Conservation (phyloP, 2,888 invertebrate genomes). For the Troides helena region DNA sequence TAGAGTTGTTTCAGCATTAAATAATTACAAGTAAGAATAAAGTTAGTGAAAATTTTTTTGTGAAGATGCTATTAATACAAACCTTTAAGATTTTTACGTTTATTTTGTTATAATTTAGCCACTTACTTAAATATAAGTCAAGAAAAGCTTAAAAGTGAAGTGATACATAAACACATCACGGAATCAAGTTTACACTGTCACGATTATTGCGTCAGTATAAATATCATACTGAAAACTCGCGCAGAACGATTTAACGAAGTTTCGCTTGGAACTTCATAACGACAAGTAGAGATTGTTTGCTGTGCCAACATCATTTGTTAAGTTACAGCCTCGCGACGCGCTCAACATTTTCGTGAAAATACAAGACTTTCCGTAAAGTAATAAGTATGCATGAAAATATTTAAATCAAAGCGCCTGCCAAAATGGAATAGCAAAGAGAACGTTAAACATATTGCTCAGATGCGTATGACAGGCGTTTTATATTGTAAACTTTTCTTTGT, state of each 20-base stretch:
- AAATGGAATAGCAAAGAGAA: not conserved
- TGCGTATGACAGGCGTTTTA: not conserved
- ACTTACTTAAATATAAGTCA: not conserved
- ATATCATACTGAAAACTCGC: not conserved
- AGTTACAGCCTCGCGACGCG: not conserved
- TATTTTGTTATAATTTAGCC: not conserved
- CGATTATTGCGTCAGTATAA: not conserved
- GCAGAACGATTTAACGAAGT: conserved; percentile 1
- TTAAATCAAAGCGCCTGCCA: not conserved
- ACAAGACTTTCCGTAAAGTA: not conserved
- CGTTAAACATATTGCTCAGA: not conserved
- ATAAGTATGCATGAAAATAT: not conserved
- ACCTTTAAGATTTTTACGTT: not conserved
- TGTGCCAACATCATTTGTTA: not conserved
- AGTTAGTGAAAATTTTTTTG: too few relatives aligned
- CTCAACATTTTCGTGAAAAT: not conserved
- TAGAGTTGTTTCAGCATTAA: too few relatives aligned
- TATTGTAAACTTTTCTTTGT: not conserved
- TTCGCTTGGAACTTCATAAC: not conserved
- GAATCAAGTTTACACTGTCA: too few relatives aligned
- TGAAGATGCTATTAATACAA: too few relatives aligned
- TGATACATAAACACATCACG: not conserved
- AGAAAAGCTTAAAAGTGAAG: not conserved
- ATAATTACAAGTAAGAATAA: too few relatives aligned
- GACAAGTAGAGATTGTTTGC: not conserved